Conservation (phyloP, 2,113 vertebrate species). For the Tyto alba region DNA sequence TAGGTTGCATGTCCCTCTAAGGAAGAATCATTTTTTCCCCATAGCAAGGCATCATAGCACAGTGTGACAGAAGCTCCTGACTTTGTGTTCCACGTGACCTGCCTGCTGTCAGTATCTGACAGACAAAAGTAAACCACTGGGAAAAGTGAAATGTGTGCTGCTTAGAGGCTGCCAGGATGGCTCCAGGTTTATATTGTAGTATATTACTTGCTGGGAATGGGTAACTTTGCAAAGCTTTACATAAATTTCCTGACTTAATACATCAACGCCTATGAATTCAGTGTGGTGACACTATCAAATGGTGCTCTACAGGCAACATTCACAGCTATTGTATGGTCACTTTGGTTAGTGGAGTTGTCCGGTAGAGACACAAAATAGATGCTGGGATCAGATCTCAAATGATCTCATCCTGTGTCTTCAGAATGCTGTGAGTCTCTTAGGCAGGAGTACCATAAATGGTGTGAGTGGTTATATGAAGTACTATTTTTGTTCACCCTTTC, state of each 20-base stretch:
- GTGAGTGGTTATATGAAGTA: background rate
- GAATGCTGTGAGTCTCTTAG: background rate
- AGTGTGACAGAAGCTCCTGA: background rate
- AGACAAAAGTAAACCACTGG: background rate
- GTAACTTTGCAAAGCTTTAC: background rate
- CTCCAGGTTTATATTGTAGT: background rate
- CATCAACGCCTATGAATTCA: background rate
- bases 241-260: background rate
- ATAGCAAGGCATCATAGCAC: background rate
- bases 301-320: background rate
- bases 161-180: background rate
- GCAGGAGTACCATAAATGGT: conserved; percentile 22
- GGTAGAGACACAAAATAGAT: background rate
- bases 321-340: background rate
- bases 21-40: background rate
- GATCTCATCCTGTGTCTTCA: conserved; percentile 26
- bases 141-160: background rate
- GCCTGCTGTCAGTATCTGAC: background rate
- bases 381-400: conserved; percentile 20
- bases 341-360: background rate
- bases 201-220: background rate
- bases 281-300: background rate
- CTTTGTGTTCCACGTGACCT: background rate
- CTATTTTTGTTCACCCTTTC: conserved; percentile 46
- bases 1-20: background rate